Percentiles rank a stretch among this genome's conserved stretches.
phyloP scores from a whole-genome alignment of 2,113 vertebrate genomes.

The Nibea albiflora region DNA sequence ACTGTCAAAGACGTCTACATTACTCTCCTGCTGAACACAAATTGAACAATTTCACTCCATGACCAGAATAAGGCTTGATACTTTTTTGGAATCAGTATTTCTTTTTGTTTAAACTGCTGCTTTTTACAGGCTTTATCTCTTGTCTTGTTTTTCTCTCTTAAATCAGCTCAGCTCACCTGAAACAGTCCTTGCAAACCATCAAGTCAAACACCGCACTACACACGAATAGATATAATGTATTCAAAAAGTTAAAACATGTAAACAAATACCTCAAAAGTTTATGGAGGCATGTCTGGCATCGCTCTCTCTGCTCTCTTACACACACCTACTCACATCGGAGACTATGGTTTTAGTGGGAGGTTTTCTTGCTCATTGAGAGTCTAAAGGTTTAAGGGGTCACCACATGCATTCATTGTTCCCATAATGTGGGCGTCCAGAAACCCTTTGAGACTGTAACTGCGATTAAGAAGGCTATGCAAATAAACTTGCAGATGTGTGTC shows the following conservation, averaged over 20 bases:
- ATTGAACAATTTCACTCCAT: slow-evolving; percentile 15
- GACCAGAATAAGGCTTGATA: neutral
- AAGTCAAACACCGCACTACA: slow-evolving; percentile 15
- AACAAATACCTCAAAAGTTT: slow-evolving; percentile 42
- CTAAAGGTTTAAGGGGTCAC: slow-evolving; percentile 51
- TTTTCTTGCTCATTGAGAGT: slow-evolving; percentile 54
- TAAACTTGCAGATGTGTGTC: slow-evolving; percentile 44
- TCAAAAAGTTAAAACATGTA: neutral
- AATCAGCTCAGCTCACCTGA: neutral
- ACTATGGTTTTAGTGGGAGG: slow-evolving; percentile 47
- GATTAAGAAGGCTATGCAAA: slow-evolving; percentile 42
- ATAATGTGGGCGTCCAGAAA: slow-evolving; percentile 40
- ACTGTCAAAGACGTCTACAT: slow-evolving; percentile 20
- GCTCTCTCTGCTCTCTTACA: neutral
- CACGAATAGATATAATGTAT: neutral
- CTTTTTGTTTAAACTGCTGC: neutral
- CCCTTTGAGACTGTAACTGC: slow-evolving; percentile 42
- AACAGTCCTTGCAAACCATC: slow-evolving; percentile 14
- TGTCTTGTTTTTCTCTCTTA: neutral
- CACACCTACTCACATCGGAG: slow-evolving; percentile 32
- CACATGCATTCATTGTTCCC: slow-evolving; percentile 44
- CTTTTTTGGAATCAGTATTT: neutral
- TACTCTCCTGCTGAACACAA: slow-evolving; percentile 31
- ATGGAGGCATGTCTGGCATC: neutral
- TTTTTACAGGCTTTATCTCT: neutral